Conservation (phyloP, 2,888 invertebrate genomes). For the Drosophila antonietae region DNA sequence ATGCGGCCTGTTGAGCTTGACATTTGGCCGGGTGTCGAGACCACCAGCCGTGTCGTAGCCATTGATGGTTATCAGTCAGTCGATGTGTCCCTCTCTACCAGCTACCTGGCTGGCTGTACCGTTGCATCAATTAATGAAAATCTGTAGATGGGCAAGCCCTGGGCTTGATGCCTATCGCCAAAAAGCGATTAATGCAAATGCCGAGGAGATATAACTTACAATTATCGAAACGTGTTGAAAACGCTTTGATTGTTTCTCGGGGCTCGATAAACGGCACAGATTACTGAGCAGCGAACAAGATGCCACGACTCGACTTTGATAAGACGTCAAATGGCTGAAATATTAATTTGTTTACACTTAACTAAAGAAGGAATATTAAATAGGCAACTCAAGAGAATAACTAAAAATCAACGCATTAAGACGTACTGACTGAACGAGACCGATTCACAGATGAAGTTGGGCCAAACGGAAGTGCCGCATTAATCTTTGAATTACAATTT, state of each 20-base stretch:
- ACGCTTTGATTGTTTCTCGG: slow-evolving; percentile 61
- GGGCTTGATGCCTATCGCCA: slow-evolving; percentile 65
- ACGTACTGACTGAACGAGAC: slow-evolving; percentile 8
- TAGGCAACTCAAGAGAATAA: slow-evolving; percentile 2
- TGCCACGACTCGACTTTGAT: slow-evolving; percentile 41
- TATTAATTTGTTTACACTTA: slow-evolving; percentile 75
- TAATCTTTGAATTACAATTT: slow-evolving; percentile 69
- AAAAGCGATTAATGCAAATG: slow-evolving; percentile 75
- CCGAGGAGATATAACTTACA: slow-evolving; percentile 66
- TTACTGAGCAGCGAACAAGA: slow-evolving; percentile 33
- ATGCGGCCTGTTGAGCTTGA: slow-evolving; percentile 66
- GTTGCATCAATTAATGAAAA: slow-evolving; percentile 76
- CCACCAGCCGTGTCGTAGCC: slow-evolving; percentile 68
- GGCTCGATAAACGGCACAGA: slow-evolving; percentile 48
- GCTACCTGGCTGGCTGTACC: slow-evolving; percentile 33
- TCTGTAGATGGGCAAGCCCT: slow-evolving; percentile 36
- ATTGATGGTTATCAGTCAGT: slow-evolving; percentile 67
- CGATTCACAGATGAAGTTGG: not conserved
- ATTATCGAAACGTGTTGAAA: slow-evolving; percentile 76
- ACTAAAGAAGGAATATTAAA: not conserved
- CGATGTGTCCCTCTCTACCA: not conserved
- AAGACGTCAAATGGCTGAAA: slow-evolving; percentile 50
- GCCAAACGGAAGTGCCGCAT: slow-evolving; percentile 68
- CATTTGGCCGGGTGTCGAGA: slow-evolving; percentile 66
- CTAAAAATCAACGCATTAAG: slow-evolving; percentile 44